Base-by-base conservation (phyloP, 2,113 vertebrate genomes). In the Thunnus thynnus region DNA sequence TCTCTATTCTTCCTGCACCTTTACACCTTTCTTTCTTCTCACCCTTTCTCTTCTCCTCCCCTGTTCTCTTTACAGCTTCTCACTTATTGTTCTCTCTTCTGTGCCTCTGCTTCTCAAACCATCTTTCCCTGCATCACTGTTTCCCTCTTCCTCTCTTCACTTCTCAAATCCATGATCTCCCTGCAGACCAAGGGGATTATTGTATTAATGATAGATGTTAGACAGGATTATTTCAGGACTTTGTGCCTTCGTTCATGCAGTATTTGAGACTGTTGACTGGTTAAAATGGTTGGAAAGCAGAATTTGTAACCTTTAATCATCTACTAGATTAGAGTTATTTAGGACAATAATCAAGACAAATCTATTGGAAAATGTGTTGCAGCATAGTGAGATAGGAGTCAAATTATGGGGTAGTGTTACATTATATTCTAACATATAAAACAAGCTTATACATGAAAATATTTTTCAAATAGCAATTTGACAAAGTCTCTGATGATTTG, bases 111-210 rank as follows among this genome's bases (percentile, higher is more conserved):
- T 50, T 52, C 13, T 64, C 32, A 4, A 58, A 66, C 5, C 1
- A n/a, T 47, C 12, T 30, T 4, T 13, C 76, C 62, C 12, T 54
- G 46, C 25, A 0, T 70, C 13, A 12, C 65, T 36, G 14, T 79
- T 17, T 62, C 18, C 14, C 54, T 36, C 63, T 68, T 46, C 72
- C n/a, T 74, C 20, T 68, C 20, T 11, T 46, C 51, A 22, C 70
- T 69, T 2, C 55, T 83, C 5, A 46, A 65, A 68, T 55, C 68
- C 48, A 51, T 72, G 67, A 72, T 90, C 81, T 86, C 70, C 80
- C 76, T 69, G 65, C 69, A 84, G 82, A 82, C 65, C 61, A 25
- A 72, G 36, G 46, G 57, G 82, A 85, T 90, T 86, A 83, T 63
- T 80, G 81, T 73, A 76, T 84, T 75, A 83, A 44, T 69, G 75